Percentiles rank a stretch among this genome's conserved stretches.
phyloP scores from a whole-genome alignment of 2,797 vertebrate genomes.

The Pantherophis alleghaniensis region DNA sequence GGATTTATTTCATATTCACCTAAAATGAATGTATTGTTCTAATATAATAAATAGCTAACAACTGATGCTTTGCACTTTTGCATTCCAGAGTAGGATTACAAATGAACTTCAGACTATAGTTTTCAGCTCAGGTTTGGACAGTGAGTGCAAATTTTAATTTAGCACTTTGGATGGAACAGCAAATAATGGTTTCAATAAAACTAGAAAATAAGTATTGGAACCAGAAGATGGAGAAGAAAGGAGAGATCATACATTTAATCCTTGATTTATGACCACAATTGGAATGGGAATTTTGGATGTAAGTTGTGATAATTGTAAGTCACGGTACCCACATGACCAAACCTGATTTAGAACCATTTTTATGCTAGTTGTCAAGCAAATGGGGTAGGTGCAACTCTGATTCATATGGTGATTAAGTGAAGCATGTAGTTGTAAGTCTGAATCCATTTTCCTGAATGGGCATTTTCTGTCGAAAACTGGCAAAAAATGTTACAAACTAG shows the following conservation, averaged over 20 bases:
- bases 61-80: too few species aligned
- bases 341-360: neutral
- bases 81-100: too few species aligned
- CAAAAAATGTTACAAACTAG: neutral
- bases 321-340: neutral
- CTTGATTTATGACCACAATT: neutral
- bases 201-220: too few species aligned
- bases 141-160: too few species aligned
- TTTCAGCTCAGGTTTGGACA: too few species aligned
- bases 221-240: neutral
- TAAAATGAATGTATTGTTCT: too few species aligned
- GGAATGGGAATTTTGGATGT: neutral
- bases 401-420: neutral
- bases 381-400: neutral
- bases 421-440: neutral
- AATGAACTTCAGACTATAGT: too few species aligned
- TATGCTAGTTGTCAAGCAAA: neutral
- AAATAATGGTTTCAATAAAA: too few species aligned
- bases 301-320: neutral
- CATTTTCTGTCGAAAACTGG: neutral
- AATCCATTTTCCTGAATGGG: neutral
- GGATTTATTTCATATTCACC: too few species aligned
- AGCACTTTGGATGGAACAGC: too few species aligned
- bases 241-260: neutral
- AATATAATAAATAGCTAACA: too few species aligned